Evolutionary conservation across 1,140 invertebrate genomes (phyloP), one percentile per base, ranked within the genome.

Genomic region (Sarcophaga peregrina): DNA sequence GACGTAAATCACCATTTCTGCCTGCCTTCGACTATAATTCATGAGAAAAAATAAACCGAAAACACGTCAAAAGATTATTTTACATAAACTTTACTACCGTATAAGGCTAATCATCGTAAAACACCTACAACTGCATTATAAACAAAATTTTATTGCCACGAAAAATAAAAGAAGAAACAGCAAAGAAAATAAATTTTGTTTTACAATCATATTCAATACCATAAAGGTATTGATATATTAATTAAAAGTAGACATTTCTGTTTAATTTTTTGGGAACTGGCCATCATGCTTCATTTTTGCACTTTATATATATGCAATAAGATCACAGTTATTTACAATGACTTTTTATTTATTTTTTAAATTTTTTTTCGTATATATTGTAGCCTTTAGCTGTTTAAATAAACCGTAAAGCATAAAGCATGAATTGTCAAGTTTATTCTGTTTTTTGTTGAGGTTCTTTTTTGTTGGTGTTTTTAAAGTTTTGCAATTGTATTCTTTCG

Each of bases 221-320:
- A 68, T 20, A 68, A 68, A 68, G 20, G 5, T 58, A 7, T 58
- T n/a, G n/a, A 68, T 20, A 68, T 68, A 7, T 68, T 68, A 68
- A 68, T 68, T 68, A 68, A 68, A 68, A 68, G 25, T 37, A 37
- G 25, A 37, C 1, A 37, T 37, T 37, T 37, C 25, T 25, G 17
- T 68, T 37, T 7, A 2, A 20, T 25, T 68, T 68, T 52, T 52
- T 0, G 17, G 20, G 20, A 7, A 68, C 17, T 68, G 62, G n/a
- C 62, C 62, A 68, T 68, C 62, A 68, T 68, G 62, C 62, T 68
- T 68, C 20, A 68, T 8, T 68, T 58, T 9, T 68, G 17, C 62
- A 68, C 17, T 68, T 68, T 25, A 25, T 68, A 37, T 68, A 37
- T 37, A 68, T 68, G 17, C 62, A 68, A 68, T 17, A 68, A 17